These are phyloP conservation scores for Linepithema humile DNA, from an alignment of 1,140 invertebrate genomes.

Conservation along the genomic window DNA sequence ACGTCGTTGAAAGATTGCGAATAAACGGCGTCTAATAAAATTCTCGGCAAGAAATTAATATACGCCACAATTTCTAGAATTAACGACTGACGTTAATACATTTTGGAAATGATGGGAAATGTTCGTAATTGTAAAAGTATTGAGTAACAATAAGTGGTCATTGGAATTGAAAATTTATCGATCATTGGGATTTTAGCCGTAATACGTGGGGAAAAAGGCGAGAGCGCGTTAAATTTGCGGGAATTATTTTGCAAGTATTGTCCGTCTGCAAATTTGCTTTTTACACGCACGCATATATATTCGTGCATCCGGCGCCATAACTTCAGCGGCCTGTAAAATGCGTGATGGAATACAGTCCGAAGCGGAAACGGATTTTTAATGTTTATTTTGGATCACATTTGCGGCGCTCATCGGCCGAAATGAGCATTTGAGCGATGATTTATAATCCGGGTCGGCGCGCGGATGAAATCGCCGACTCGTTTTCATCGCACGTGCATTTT, in stretches of 20 bases:
- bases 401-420: conserved; percentile 38
- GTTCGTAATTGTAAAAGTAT: background rate
- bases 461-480: conserved; percentile 31
- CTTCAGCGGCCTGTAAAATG: conserved; percentile 32
- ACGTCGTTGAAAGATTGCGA: background rate
- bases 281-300: conserved; percentile 3
- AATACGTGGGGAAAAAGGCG: background rate
- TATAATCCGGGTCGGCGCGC: conserved; percentile 37
- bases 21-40: background rate
- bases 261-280: conserved; percentile 41
- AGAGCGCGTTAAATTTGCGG: conserved; percentile 17
- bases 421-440: conserved; percentile 57
- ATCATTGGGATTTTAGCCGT: too few species aligned
- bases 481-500: conserved; percentile 44
- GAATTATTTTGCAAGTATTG: conserved; percentile 28
- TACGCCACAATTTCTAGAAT: background rate
- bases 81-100: background rate
- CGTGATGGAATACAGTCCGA: background rate
- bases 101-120: background rate
- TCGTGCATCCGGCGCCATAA: conserved; percentile 16
- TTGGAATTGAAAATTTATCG: background rate
- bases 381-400: conserved; percentile 59
- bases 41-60: too few species aligned
- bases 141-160: background rate
- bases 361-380: conserved; percentile 48